Percentiles rank a stretch among this genome's conserved stretches.
phyloP scores from a whole-genome alignment of 2,113 vertebrate species.

The Lates calcarifer region DNA sequence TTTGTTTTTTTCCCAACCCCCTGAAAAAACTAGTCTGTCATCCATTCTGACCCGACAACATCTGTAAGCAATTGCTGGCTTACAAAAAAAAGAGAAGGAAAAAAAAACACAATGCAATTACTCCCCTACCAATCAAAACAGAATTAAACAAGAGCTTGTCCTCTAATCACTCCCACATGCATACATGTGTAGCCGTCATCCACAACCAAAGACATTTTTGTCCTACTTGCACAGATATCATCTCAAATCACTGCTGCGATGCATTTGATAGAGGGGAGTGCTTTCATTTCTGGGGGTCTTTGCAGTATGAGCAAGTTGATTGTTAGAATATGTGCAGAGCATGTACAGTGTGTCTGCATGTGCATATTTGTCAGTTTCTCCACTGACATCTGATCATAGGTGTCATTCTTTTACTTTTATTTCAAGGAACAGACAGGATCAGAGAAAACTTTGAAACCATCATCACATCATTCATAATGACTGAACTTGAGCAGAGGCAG shows the following conservation, averaged over 20 bases:
- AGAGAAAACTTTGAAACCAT: constrained; percentile 46
- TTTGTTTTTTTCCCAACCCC: constrained; percentile 79
- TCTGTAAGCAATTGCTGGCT: constrained; percentile 83
- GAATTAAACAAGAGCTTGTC: constrained; percentile 81
- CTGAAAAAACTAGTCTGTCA: constrained; percentile 76
- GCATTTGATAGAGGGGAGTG: constrained; percentile 45
- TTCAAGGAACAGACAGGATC: constrained; percentile 22
- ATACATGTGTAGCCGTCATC: constrained; percentile 66
- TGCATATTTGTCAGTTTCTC: background rate
- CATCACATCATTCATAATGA: constrained; percentile 41
- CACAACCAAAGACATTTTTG: constrained; percentile 64
- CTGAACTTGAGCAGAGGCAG: constrained; percentile 45
- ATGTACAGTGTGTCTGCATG: constrained; percentile 1
- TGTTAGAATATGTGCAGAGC: constrained; percentile 10
- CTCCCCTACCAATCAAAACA: constrained; percentile 83
- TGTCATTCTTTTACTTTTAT: constrained; percentile 36
- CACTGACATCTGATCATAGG: constrained; percentile 35
- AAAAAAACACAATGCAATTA: constrained; percentile 77
- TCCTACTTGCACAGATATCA: constrained; percentile 66
- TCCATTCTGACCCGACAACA: constrained; percentile 78
- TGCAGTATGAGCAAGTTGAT: constrained; percentile 11
- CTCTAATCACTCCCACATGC: constrained; percentile 82
- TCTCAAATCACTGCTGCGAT: constrained; percentile 51
- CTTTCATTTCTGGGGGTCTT: constrained; percentile 46
- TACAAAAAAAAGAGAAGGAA: constrained; percentile 27